Evolutionary conservation across 37 sponge, comb jelly and placozoan species (phyloP), one percentile per base, ranked within the genome.

Genomic region (Ianthella basta): DNA sequence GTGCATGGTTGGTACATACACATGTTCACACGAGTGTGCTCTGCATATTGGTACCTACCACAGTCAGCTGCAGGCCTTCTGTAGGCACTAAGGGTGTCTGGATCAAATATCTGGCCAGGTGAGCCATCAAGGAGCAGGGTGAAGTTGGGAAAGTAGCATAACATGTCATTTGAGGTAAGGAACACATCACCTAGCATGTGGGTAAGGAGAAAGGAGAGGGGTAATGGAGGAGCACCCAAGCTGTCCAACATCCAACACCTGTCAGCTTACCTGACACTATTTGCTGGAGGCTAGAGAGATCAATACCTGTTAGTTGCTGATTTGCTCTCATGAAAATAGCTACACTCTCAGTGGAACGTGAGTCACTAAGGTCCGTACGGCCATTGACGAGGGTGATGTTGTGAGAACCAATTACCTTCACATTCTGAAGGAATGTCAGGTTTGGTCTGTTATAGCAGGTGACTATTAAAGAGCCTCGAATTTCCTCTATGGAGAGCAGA

Each of bases 111-210:
- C 23, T 29, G 20, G 15, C 44, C 63, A 29, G 27, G 53, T 19
- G 73, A 34, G 55, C 54, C 32, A 32, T 56, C 36, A 33, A 87
- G 29, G 32, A 56, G 73, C 37, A 0, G 21, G 33, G 64, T 10
- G 24, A 91, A 69, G 66, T 91, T 60, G 27, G 88, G 88, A 32
- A 85, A 55, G 24, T 73, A 84, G 60, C 91, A 91, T 12, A 91
- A 85, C 0, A 53, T 15, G n/a, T 59, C 64, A 55, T 91, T 91
- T 34, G 44, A 44, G 50, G 2, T 13, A 21, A 30, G 56, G 59
- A 60, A 2, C 16, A 85, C 55, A 20, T 84, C 91, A 1, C 73
- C 80, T 32, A 68, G 65, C 19, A 55, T 57, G 30, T 87, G 66
- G 34, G 61, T 55, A 39, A 81, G 74, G 34, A 91, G 73, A n/a